Base-by-base conservation (phyloP, 1,140 invertebrate species). In the Araneus ventricosus region DNA sequence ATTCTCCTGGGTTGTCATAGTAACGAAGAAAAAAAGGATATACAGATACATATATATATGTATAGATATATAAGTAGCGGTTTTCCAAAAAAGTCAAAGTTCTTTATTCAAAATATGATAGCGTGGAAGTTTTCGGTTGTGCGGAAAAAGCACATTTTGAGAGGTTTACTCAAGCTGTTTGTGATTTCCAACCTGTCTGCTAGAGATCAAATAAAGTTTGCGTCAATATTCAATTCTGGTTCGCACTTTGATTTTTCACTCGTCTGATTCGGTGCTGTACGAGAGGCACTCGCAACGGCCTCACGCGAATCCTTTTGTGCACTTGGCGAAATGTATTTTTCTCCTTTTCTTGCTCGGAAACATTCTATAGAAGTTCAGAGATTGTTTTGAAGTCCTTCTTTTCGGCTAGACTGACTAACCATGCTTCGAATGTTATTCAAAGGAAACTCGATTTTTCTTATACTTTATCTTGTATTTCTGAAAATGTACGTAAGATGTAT, bases 61-160 rank as follows among this genome's bases (percentile, higher is more conserved):
- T 80, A 84, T n/a, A 52, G 10, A 52, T 45, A 84, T 84, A 70
- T 75, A 70, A 70, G 37, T 75, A 45, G 63, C 22, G 59, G 85
- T 37, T 88, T 87, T 75, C 41, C 61, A 8, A n/a, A 30, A 88
- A 75, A 75, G 24, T 45, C 39, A 75, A 88, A 88, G 87, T 75
- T 88, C 87, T 88, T 70, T 88, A 88, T 88, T 88, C 87, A 88
- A 88, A 41, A 88, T 88, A 88, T 88, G 87, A 88, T 88, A 88
- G 87, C 10, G 22, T 75, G 61, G 34, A 45, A 52, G n/a, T 41
- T 88, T 88, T 75, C 7, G 27, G 37, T 17, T 27, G 34, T 52
- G 85, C 27, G 57, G 52, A 34, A 87, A 87, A 88, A 75, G 39
- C n/a, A 45, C 39, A 75, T 88, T 88, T 88, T 39, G 27, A 70